Evolutionary conservation across 1,140 invertebrate genomes (phyloP), one percentile per base, ranked within the genome.

Genomic region (Halesus radiatus): DNA sequence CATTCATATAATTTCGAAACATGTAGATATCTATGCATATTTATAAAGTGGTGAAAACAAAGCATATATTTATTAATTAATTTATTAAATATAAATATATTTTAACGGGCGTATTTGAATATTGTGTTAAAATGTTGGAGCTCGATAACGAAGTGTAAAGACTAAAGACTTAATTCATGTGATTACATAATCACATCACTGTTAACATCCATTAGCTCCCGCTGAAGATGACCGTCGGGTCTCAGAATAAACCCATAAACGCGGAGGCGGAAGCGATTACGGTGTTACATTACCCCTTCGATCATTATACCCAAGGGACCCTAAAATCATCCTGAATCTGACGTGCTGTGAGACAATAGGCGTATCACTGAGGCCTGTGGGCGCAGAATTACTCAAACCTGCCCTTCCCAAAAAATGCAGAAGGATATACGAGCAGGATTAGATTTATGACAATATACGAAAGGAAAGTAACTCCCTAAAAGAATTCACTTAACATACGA

Each of bases 301-400:
- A 70, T 70, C 32, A 70, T 70, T 68, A 68, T 32, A 32, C 64
- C 64, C 64, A 18, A 16, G 64, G 66, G 66, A 16, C n/a, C 37
- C 66, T 50, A 70, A 70, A 70, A 70, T 70, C 32, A 70, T 45
- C 45, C 66, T 22, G 66, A n/a, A 32, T 26, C 26, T 32, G 37
- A 5, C 60, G 32, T 7, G 62, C 29, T 64, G 10, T 64, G 22
- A 32, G 23, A 32, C 22, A 32, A 16, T 23, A 18, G 29, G 32
- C n/a, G 32, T 50, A 45, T 45, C 3, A 37, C 66, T 18, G 66
- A 45, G 20, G 66, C 66, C 23, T n/a, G 32, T 18, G 16, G 66
- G n/a, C 32, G 32, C 32, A 18, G 29, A 13, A 70, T 70, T 70
- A 70, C 66, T 37, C 37, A 37, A 32, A 37, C 66, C 32, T 32